Conservation (phyloP, 2,888 invertebrate species). For the Electrophaes corylata region DNA sequence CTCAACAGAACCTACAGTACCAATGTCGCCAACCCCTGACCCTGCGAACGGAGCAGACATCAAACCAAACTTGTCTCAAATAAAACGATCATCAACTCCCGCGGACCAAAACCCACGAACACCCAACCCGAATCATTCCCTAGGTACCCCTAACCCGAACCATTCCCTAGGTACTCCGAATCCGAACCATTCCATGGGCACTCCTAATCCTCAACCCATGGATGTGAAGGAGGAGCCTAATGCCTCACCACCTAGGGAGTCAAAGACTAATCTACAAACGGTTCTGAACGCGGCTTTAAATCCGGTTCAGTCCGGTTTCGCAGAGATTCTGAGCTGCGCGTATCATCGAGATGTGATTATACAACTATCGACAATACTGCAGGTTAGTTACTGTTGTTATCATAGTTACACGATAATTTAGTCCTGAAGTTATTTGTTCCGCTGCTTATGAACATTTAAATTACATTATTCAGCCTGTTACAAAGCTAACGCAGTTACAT, state of each 20-base stretch:
- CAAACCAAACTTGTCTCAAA: conserved; percentile 77
- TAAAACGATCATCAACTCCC: conserved; percentile 73
- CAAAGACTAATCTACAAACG: conserved; percentile 60
- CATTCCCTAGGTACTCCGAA: conserved; percentile 73
- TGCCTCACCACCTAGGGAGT: conserved; percentile 64
- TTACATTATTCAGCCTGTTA: too few species aligned
- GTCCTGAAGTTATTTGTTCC: not conserved
- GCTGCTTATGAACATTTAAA: too few species aligned
- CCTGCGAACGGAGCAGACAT: conserved; percentile 57
- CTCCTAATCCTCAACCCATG: conserved; percentile 73
- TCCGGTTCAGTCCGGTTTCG: conserved; percentile 88
- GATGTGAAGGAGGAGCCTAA: conserved; percentile 70
- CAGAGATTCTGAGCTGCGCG: conserved; percentile 93
- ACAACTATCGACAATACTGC: conserved; percentile 91
- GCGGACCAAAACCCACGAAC: conserved; percentile 74
- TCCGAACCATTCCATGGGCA: conserved; percentile 72
- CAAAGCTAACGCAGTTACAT: too few species aligned
- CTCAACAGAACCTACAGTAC: conserved; percentile 56
- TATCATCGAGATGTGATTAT: conserved; percentile 95
- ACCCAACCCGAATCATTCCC: conserved; percentile 71
- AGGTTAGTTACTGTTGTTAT: conserved; percentile 74
- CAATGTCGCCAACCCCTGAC: conserved; percentile 73
- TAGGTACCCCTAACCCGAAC: conserved; percentile 74
- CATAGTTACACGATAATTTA: not conserved
- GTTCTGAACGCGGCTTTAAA: conserved; percentile 75